Conservation (phyloP, 2,888 invertebrate genomes). For the Meiosimyza decipiens region DNA sequence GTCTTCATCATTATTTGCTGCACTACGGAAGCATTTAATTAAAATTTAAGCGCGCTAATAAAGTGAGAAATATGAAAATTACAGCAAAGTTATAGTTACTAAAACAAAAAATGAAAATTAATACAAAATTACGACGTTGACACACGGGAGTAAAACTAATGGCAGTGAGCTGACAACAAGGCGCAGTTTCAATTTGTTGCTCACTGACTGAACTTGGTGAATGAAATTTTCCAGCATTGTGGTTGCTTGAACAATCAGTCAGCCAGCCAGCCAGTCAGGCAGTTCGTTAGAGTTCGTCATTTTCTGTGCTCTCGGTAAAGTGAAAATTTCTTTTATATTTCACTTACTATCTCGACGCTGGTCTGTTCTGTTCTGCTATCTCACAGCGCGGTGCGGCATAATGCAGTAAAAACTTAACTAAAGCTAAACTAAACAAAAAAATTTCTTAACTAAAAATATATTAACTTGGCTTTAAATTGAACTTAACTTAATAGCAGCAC, state of each 20-base stretch:
- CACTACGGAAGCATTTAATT: background rate
- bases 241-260: constrained; percentile 6
- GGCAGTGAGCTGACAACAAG: background rate
- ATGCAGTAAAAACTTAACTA: constrained; percentile 12
- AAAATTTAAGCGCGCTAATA: too few relatives aligned
- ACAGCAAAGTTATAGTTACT: too few relatives aligned
- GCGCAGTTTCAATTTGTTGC: constrained; percentile 15
- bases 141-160: too few relatives aligned
- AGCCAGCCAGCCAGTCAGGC: background rate
- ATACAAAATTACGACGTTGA: too few relatives aligned
- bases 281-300: background rate
- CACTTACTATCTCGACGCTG: constrained; percentile 24
- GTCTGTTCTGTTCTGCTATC: constrained; percentile 25
- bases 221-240: constrained; percentile 24
- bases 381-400: constrained; percentile 1
- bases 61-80: too few relatives aligned
- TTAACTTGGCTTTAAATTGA: background rate
- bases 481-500: background rate
- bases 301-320: constrained; percentile 4
- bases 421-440: background rate
- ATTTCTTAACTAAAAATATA: background rate
- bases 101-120: too few relatives aligned
- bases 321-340: constrained; percentile 20
- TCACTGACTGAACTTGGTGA: constrained; percentile 3
- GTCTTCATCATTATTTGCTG: too few relatives aligned